Evolutionary conservation across 1,140 invertebrate species (phyloP).

Genomic region (Saccostrea glomerata): DNA sequence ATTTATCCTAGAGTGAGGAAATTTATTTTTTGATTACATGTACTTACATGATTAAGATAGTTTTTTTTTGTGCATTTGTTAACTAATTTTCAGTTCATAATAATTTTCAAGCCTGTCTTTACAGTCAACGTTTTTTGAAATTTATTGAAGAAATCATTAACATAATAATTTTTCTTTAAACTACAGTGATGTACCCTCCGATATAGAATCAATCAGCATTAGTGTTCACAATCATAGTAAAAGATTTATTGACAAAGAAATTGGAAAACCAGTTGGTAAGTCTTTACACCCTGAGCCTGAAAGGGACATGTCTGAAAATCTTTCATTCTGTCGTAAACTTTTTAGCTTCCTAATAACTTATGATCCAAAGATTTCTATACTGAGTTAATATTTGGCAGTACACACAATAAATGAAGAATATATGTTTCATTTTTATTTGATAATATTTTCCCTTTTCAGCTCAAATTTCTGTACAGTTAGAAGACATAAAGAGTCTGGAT

Average conservation of each 20-base stretch:
- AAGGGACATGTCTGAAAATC: not conserved
- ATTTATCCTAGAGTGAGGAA: constrained; percentile 93
- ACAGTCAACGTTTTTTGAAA: too few relatives aligned
- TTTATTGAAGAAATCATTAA: too few relatives aligned
- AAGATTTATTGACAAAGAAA: constrained; percentile 93
- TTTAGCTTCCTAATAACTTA: too few relatives aligned
- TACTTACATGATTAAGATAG: too few relatives aligned
- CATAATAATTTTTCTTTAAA: not conserved
- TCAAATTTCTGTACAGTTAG: constrained; percentile 91
- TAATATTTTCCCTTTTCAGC: constrained; percentile 82
- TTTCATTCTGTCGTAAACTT: too few relatives aligned
- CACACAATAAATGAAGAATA: not conserved
- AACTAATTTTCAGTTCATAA: too few relatives aligned
- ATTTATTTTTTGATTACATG: not conserved
- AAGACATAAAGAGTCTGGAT: constrained; percentile 91
- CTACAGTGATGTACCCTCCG: constrained; percentile 93
- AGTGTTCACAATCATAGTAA: constrained; percentile 96
- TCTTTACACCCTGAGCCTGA: not conserved
- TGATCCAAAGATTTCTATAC: too few relatives aligned
- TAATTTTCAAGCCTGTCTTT: too few relatives aligned
- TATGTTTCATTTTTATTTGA: not conserved
- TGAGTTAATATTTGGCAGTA: too few relatives aligned
- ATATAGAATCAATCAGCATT: constrained; percentile 94
- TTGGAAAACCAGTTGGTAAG: constrained; percentile 66
- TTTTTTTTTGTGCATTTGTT: too few relatives aligned